phyloP scores from a whole-genome alignment of 2,797 vertebrate genomes.

The Myotis vivesi region DNA sequence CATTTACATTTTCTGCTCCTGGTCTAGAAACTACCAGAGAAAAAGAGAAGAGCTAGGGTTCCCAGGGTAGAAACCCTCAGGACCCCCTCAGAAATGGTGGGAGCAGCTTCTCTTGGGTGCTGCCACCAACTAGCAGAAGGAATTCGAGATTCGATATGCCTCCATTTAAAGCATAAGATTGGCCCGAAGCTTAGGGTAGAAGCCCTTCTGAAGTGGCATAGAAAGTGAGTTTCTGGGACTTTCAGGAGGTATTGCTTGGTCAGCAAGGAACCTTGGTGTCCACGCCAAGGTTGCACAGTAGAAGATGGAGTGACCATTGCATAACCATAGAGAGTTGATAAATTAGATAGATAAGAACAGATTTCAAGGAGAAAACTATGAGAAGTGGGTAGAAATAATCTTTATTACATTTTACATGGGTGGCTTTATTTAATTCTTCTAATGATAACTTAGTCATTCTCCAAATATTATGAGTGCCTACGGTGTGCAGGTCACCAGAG shows the following conservation, averaged over 20 bases:
- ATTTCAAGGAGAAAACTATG: not conserved
- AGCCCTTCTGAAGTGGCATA: not conserved
- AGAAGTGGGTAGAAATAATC: not conserved
- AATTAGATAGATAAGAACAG: not conserved
- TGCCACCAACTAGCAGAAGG: not conserved
- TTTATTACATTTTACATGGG: not conserved
- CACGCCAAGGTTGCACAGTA: not conserved
- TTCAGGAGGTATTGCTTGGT: not conserved
- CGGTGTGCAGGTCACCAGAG: not conserved
- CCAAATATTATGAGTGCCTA: not conserved
- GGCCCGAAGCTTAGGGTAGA: not conserved
- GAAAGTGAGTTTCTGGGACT: not conserved
- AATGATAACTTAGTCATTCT: not conserved
- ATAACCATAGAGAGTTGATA: not conserved
- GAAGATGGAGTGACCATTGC: not conserved
- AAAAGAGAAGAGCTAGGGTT: not conserved
- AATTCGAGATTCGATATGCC: not conserved
- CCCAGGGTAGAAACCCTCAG: not conserved
- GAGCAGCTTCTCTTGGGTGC: not conserved
- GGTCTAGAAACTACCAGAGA: not conserved
- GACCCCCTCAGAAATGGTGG: not conserved
- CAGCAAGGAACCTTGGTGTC: not conserved
- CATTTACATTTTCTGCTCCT: not conserved
- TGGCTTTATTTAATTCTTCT: not conserved
- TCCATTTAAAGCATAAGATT: not conserved